Conservation (phyloP, 1,140 invertebrate species). For the Meloidogyne floridensis region DNA sequence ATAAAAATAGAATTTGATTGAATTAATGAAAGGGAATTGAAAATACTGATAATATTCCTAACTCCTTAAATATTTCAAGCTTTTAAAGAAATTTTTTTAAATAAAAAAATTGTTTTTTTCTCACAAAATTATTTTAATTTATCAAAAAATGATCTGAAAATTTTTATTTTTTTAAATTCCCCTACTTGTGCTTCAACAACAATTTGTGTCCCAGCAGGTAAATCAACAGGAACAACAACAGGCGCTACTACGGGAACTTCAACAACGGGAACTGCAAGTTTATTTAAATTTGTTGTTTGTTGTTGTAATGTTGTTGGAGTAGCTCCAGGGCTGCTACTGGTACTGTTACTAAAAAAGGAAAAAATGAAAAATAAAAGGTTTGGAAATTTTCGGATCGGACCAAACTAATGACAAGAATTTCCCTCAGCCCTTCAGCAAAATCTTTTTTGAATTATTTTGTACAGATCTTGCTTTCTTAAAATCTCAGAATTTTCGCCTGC, state of each 20-base stretch:
- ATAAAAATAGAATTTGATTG: constrained; percentile 2
- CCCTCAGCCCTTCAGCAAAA: too few species aligned
- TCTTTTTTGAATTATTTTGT: too few species aligned
- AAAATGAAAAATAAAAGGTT: not conserved
- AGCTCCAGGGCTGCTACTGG: not conserved
- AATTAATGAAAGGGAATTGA: not conserved
- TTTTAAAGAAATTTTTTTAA: too few species aligned
- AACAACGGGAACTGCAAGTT: not conserved
- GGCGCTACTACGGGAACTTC: constrained; percentile 24
- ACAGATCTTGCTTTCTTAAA: too few species aligned
- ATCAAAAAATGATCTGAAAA: not conserved
- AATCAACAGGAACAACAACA: constrained; percentile 49
- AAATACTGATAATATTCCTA: too few species aligned
- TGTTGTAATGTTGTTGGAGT: not conserved
- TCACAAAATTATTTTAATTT: too few species aligned
- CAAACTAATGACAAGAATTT: not conserved
- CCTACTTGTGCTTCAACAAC: constrained; percentile 59
- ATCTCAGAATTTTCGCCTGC: too few species aligned
- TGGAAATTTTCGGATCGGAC: too few species aligned
- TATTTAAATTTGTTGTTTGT: not conserved
- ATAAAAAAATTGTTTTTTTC: not conserved
- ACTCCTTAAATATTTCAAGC: too few species aligned
- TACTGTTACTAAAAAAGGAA: too few species aligned
- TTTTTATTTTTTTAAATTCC: not conserved
- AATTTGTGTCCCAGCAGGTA: constrained; percentile 63